These are phyloP conservation scores for Pangasius larnaudii DNA, from an alignment of 2,797 vertebrate species.

Conservation along the genomic window DNA sequence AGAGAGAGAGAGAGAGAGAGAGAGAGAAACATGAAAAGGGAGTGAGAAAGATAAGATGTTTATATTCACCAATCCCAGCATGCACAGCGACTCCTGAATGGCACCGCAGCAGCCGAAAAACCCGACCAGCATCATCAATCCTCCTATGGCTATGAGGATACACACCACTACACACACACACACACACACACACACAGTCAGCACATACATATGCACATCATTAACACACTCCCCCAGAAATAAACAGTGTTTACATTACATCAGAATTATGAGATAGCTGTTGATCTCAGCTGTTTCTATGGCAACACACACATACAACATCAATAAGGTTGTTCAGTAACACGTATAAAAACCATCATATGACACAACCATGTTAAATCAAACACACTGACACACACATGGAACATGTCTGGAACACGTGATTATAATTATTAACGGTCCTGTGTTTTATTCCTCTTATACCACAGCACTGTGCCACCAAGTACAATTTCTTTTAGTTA, in stretches of 20 bases:
- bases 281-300: background rate
- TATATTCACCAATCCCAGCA: slow-evolving; percentile 91
- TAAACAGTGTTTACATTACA: background rate
- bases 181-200: slow-evolving; percentile 65
- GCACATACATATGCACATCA: slow-evolving; percentile 51
- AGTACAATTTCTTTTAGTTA: background rate
- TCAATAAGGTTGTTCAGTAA: background rate
- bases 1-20: background rate
- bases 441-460: background rate
- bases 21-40: slow-evolving; percentile 14
- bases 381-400: background rate
- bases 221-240: slow-evolving; percentile 64
- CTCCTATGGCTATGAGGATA: slow-evolving; percentile 91
- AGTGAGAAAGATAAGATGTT: background rate
- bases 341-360: background rate
- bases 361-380: background rate
- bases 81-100: slow-evolving; percentile 93
- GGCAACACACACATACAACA: background rate
- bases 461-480: background rate
- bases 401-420: background rate
- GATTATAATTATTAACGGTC: background rate
- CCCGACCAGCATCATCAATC: slow-evolving; percentile 96
- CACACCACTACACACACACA: slow-evolving; percentile 83
- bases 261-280: background rate
- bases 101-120: slow-evolving; percentile 98